These are phyloP conservation scores for Leptodirus hochenwartii DNA, from an alignment of 2,888 invertebrate genomes.

Conservation along the genomic window DNA sequence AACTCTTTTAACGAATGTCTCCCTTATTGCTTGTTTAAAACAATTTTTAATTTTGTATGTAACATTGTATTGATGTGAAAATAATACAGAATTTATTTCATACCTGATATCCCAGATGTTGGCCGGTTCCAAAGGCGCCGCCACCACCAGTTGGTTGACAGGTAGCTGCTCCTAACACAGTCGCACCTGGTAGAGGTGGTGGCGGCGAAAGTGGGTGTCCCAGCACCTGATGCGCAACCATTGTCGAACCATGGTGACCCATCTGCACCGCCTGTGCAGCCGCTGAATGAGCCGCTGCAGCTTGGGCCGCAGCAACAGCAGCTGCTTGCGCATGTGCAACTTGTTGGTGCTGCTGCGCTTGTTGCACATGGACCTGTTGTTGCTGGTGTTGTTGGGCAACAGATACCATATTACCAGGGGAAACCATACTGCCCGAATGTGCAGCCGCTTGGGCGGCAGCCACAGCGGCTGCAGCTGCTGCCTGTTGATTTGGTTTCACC, in stretches of 20 bases:
- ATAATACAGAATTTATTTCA: slow-evolving; percentile 15
- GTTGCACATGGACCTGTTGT: slow-evolving; percentile 25
- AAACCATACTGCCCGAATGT: too few species aligned
- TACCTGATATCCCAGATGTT: slow-evolving; percentile 53
- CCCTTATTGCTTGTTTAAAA: too few species aligned
- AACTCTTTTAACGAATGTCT: too few species aligned
- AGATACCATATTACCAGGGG: too few species aligned
- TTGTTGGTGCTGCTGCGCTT: slow-evolving; percentile 10
- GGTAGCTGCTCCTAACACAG: too few species aligned
- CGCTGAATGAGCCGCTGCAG: too few species aligned
- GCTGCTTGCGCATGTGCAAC: neutral
- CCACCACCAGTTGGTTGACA: slow-evolving; percentile 31
- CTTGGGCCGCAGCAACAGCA: slow-evolving; percentile 3
- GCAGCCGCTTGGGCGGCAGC: too few species aligned
- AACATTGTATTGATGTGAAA: neutral
- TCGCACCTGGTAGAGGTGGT: slow-evolving; percentile 33
- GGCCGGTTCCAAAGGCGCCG: slow-evolving; percentile 27
- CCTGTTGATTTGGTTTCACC: slow-evolving; percentile 73
- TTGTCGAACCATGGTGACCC: slow-evolving; percentile 27
- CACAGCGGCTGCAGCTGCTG: too few species aligned
- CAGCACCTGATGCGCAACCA: slow-evolving; percentile 24
- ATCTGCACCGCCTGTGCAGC: too few species aligned
- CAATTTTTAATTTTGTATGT: slow-evolving; percentile 1
- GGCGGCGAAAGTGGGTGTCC: slow-evolving; percentile 39
- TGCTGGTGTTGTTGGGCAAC: too few species aligned